Conservation (phyloP, 92 coral and sea anemone genomes). For the Chrysogorgia sp. region DNA sequence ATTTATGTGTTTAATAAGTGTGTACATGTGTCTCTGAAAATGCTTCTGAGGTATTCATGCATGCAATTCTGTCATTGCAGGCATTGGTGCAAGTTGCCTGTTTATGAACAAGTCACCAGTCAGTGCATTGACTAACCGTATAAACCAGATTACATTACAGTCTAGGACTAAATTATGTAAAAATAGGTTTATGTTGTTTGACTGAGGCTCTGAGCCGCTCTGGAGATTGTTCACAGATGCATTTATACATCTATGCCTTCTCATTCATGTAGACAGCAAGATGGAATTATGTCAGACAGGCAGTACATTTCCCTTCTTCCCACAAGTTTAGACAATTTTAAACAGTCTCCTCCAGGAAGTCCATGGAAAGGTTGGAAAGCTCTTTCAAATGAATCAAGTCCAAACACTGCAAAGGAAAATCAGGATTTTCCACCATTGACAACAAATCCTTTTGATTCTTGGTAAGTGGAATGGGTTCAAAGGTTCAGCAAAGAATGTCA, state of each 20-base stretch:
- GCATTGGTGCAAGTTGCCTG: no score
- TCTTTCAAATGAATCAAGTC: slow-evolving; percentile 31
- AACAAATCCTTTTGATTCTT: slow-evolving; percentile 49
- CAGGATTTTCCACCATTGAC: slow-evolving; percentile 86
- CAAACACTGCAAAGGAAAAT: slow-evolving; percentile 21
- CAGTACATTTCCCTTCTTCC: slow-evolving; percentile 62
- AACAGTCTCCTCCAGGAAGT: not conserved
- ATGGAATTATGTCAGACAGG: slow-evolving; percentile 30
- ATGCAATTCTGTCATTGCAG: no score
- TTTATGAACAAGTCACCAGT: no score
- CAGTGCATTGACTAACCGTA: no score
- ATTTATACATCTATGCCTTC: not conserved
- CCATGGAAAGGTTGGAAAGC: slow-evolving; percentile 32
- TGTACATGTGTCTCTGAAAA: no score
- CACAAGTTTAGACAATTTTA: slow-evolving; percentile 27
- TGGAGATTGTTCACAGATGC: no score
- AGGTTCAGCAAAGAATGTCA: not conserved
- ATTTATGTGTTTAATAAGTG: no score
- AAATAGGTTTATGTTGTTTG: no score
- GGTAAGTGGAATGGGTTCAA: slow-evolving; percentile 1
- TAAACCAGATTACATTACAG: no score
- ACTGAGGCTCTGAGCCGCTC: no score
- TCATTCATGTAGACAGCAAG: slow-evolving; percentile 9
- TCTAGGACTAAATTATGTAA: no score
- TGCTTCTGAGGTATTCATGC: no score